These are phyloP conservation scores for Callorhinus ursinus DNA, from an alignment of 2,113 vertebrate species.

Conservation along the genomic window DNA sequence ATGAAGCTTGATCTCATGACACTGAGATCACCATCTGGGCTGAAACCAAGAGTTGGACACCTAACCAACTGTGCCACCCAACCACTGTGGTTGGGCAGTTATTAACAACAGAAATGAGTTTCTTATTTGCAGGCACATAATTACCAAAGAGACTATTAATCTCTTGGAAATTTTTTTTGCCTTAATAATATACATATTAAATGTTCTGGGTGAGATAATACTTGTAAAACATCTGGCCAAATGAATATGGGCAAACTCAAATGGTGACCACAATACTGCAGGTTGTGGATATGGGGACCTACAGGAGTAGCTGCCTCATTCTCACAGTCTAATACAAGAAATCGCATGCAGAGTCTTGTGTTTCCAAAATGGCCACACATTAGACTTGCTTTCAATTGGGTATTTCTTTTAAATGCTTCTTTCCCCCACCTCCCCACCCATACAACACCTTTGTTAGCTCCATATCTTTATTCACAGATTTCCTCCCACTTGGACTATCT, in stretches of 20 bases:
- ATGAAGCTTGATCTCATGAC: neutral
- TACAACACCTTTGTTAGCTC: neutral
- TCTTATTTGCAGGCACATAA: neutral
- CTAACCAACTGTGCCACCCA: neutral
- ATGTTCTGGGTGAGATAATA: neutral
- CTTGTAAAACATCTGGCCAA: neutral
- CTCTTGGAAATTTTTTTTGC: neutral
- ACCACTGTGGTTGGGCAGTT: neutral
- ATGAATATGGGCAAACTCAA: neutral
- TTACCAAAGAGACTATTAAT: neutral
- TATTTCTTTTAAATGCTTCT: neutral
- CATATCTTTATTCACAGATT: neutral
- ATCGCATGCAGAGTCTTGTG: neutral
- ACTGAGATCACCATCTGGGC: neutral
- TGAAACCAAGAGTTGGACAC: neutral
- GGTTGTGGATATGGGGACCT: neutral
- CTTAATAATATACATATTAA: neutral
- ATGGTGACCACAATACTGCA: neutral
- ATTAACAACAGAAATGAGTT: neutral
- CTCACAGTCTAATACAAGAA: neutral
- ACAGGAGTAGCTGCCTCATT: neutral
- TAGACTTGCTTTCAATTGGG: neutral
- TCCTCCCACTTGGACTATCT: neutral
- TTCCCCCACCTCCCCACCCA: no score
- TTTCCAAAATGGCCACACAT: neutral